A percentile compares a stretch with the other conserved stretches of the same genome.
Evolutionary conservation across 2,797 vertebrate genomes (phyloP).

Genomic region (Lemur catta): DNA sequence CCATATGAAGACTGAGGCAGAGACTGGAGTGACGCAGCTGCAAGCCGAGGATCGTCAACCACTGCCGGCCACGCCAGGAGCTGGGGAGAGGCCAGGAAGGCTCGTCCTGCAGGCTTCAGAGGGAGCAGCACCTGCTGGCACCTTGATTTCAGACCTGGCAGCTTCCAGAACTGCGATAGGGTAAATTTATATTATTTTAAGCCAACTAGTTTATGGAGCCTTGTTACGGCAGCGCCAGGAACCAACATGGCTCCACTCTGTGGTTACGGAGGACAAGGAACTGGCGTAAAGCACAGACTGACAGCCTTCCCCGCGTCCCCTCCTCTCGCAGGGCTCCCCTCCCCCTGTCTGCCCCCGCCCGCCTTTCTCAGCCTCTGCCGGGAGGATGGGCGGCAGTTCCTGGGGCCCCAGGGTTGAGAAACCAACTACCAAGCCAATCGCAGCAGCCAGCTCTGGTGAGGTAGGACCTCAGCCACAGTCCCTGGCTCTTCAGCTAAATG

Average conservation of each 20-base stretch:
- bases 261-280: not conserved
- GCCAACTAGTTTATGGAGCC: not conserved
- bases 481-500: not conserved
- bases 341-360: not conserved
- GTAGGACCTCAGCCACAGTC: accelerated
- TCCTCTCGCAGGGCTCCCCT: not conserved
- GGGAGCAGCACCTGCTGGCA: accelerated
- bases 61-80: not conserved
- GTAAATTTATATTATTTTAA: not conserved
- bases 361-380: not conserved
- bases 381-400: too few relatives aligned
- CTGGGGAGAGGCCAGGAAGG: not conserved
- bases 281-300: not conserved
- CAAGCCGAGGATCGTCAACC: accelerated
- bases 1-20: not conserved
- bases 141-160: not conserved
- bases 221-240: not conserved
- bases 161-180: not conserved
- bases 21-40: not conserved
- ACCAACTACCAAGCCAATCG: not conserved
- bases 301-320: not conserved
- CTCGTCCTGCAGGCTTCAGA: not conserved
- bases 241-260: not conserved
- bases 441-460: not conserved
- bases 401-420: not conserved